Base-by-base conservation (phyloP, 1,140 invertebrate genomes). In the Bombus polaris region DNA sequence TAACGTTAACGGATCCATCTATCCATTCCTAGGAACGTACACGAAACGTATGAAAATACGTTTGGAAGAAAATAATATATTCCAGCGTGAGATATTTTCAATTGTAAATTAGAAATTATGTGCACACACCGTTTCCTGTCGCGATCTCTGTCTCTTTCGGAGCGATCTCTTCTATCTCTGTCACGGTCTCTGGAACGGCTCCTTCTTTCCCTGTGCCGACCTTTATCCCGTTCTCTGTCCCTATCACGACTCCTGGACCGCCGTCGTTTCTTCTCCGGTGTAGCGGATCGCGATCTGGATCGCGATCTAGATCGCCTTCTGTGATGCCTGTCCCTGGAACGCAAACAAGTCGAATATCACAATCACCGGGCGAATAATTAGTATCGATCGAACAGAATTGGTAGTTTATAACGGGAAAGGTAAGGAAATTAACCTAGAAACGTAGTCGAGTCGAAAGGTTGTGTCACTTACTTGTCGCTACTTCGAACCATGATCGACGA, bases 221-320 rank as follows among this genome's bases (percentile, higher is more conserved):
- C 94, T 68, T 95, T 95, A 28, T 96, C 95, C 81, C 96, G 94
- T 25, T 96, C 96, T 85, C 96, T 93, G 62, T 96, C 94, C 70
- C 96, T 95, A 35, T 97, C 97, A 87, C 96, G 95, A 88, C 97
- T 97, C 80, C 97, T 95, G 15, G 97, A 97, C 32, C 97, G 94
- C 5, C 96, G 96, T 53, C 96, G 95, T 88, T 96, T 96, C 81
- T 97, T 95, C 86, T 97, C 96, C 39, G 96, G 96, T 44, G 95
- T 95, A 12, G 91, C 91, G 28, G 96, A 96, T 70, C 96, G 94
- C 53, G 95, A 95, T 77, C 94, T 92, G 0, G 95, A 95, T 74
- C 94, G 92, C 47, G 95, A 93, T 83, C 94, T 93, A 4, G 94
- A 94, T 59, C 94, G 88, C 62, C 94, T 93, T 80, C 94, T 91